phyloP scores from a whole-genome alignment of 2,113 vertebrate species.

The Amia ocellicauda region DNA sequence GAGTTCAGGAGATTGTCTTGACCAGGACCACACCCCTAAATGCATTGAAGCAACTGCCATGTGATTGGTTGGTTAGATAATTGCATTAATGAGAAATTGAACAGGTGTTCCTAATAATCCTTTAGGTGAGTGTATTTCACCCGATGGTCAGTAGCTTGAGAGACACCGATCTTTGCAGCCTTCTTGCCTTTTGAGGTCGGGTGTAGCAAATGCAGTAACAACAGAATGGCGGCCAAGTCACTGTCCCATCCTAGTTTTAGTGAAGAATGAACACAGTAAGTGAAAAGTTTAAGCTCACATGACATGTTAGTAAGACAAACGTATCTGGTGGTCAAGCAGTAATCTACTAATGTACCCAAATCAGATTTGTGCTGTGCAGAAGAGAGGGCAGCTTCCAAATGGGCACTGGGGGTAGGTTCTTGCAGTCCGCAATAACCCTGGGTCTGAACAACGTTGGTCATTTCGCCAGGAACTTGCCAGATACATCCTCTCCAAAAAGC shows the following conservation, averaged over 20 bases:
- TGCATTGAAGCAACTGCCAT: no score
- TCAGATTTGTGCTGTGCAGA: conserved; percentile 5
- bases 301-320: not conserved
- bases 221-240: conserved; percentile 11
- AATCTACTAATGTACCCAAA: conserved; percentile 7
- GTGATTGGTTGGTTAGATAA: no score
- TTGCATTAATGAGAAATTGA: no score
- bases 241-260: conserved; percentile 16
- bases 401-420: conserved; percentile 2
- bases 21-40: no score
- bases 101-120: no score
- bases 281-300: not conserved
- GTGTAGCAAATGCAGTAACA: conserved; percentile 18
- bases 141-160: conserved; percentile 3
- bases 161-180: conserved; percentile 9
- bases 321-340: not conserved
- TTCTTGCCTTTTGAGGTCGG: conserved; percentile 17
- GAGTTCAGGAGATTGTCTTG: no score
- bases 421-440: conserved; percentile 20
- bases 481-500: conserved; percentile 29
- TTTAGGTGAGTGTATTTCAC: no score
- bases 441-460: conserved; percentile 32
- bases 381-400: conserved; percentile 19
- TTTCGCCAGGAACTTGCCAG: conserved; percentile 19
- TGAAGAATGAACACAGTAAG: no score